A percentile compares a stretch with the other conserved stretches of the same genome.
phyloP scores from a whole-genome alignment of 2,113 vertebrate species.

The Heptranchias perlo region DNA sequence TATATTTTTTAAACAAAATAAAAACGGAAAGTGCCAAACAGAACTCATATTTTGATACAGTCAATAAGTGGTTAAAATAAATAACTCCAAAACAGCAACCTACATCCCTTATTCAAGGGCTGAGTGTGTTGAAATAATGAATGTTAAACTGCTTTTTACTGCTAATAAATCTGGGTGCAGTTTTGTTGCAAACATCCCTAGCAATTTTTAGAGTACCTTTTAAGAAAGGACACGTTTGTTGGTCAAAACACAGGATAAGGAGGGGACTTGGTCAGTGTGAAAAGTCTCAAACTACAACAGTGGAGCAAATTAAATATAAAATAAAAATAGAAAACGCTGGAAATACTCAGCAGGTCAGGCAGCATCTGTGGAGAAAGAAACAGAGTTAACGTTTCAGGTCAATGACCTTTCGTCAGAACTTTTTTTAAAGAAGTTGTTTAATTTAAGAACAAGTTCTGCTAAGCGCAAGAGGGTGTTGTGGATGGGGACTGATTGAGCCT shows the following conservation, averaged over 20 bases:
- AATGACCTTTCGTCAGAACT: too few relatives aligned
- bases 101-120: background rate
- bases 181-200: background rate
- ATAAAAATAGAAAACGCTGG: too few relatives aligned
- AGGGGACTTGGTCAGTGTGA: background rate
- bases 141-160: too few relatives aligned
- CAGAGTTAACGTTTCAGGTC: too few relatives aligned
- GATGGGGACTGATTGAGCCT: too few relatives aligned
- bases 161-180: background rate
- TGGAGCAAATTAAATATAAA: too few relatives aligned
- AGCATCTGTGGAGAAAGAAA: too few relatives aligned
- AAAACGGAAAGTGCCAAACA: background rate
- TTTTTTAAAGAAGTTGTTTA: too few relatives aligned
- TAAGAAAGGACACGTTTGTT: background rate
- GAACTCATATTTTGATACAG: background rate
- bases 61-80: background rate
- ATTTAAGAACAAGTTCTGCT: too few relatives aligned
- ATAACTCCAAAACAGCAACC: background rate
- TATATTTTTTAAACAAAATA: background rate
- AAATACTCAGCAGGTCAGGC: too few relatives aligned
- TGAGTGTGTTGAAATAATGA: background rate
- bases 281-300: background rate
- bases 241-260: background rate
- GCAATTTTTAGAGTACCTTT: too few relatives aligned
- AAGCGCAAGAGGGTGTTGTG: too few relatives aligned